A percentile compares a stretch with the other conserved stretches of the same genome.
These are phyloP conservation scores for Sylvilagus floridanus DNA, from an alignment of 2,797 vertebrate species.

Conservation along the genomic window DNA sequence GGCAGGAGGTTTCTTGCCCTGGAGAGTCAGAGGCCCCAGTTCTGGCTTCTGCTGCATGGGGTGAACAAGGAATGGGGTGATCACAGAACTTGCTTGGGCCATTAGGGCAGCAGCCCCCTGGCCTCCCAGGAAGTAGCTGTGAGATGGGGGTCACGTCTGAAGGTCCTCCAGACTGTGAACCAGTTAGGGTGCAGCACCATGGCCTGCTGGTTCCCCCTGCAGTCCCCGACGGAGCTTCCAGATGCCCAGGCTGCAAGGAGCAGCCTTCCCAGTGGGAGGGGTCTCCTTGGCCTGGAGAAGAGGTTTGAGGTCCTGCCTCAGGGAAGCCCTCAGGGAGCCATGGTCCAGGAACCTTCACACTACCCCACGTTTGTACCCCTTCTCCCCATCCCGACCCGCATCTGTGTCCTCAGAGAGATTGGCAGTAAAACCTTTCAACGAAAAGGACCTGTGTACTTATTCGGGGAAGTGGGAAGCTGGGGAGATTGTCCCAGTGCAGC, in stretches of 20 bases:
- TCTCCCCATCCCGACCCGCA: background rate
- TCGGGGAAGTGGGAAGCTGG: conserved; percentile 40
- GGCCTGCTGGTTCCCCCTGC: background rate
- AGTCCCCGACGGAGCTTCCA: background rate
- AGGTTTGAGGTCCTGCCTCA: conserved; percentile 41
- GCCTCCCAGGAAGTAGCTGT: conserved; percentile 25
- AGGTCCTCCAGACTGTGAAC: background rate
- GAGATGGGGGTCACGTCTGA: background rate
- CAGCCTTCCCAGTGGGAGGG: background rate
- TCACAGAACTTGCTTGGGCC: background rate
- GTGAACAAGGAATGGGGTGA: conserved; percentile 5
- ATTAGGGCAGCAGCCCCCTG: conserved; percentile 3
- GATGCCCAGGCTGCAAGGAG: background rate
- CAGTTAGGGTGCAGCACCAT: background rate
- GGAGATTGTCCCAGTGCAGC: background rate
- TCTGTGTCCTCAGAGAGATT: conserved; percentile 56
- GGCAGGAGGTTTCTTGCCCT: conserved; percentile 45
- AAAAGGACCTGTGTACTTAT: conserved; percentile 72
- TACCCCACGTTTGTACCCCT: conserved; percentile 42
- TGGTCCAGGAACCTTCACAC: conserved; percentile 46
- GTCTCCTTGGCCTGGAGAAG: conserved; percentile 30
- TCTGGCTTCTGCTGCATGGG: conserved; percentile 37
- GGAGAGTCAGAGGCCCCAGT: conserved; percentile 29
- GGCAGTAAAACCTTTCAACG: conserved; percentile 72
- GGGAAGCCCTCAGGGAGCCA: conserved; percentile 68